Base-by-base conservation (phyloP, 2,113 vertebrate species). In the Callionymus lyra region DNA sequence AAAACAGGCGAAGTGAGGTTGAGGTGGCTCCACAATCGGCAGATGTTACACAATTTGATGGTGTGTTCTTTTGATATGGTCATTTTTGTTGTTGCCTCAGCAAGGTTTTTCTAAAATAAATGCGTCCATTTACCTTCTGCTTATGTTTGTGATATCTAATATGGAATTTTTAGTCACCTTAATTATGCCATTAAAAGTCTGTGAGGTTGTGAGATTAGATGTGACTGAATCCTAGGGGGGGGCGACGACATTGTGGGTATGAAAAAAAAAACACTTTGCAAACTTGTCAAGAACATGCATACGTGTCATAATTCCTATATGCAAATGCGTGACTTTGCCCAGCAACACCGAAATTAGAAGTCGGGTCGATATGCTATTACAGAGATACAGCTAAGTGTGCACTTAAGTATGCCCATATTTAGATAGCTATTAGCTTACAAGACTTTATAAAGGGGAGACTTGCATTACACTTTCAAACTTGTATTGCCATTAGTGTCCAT, bases 361-460 rank as follows among this genome's bases (percentile, higher is more conserved):
- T 27, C 18, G 37, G 52, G 65, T 79, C 76, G 72, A 65, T 75
- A 71, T 13, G 34, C 41, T 55, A 53, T 71, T 44, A 59, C 9
- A 34, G n/a, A 13, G 34, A 40, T 46, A 56, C 6, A 49, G 68
- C 61, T 34, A 63, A 53, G 63, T 72, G 41, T 75, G 64, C 58
- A 63, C 56, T 63, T 64, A 41, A 50, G 56, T 57, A 52, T 44
- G 51, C 42, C 40, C 39, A 53, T 65, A 61, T 67, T 74, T 65
- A 50, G 56, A 69, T 63, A 51, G 63, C 63, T 50, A 70, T 72
- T 73, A 72, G 60, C 51, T 41, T 63, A 50, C 52, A 45, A 50
- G 64, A 57, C 41, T 64, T 76, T 57, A 63, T 65, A 59, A 65
- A 66, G 60, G 33, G 65, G 49, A 50, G 60, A 62, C 63, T 72